These are phyloP conservation scores for Acronicta leporina DNA, from an alignment of 2,888 invertebrate species.

Conservation along the genomic window DNA sequence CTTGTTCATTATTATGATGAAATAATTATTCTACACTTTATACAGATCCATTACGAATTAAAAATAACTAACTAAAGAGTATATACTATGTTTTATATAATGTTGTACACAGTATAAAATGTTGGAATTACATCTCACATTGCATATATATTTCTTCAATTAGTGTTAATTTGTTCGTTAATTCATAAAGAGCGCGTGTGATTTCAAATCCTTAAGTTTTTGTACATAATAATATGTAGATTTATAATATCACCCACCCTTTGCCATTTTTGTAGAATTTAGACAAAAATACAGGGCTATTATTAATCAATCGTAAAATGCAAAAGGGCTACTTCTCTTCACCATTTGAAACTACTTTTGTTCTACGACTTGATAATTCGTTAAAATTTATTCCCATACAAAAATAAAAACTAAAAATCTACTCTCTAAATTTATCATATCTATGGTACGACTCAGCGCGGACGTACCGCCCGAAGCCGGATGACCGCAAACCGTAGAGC, in stretches of 20 bases:
- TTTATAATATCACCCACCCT: slow-evolving; percentile 12
- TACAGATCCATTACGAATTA: slow-evolving; percentile 33
- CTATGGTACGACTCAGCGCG: no score
- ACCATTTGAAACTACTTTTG: no score
- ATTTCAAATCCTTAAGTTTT: slow-evolving; percentile 13
- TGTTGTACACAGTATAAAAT: not conserved
- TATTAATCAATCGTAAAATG: no score
- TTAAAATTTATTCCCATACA: no score
- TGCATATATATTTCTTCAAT: slow-evolving; percentile 9
- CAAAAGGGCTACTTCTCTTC: no score
- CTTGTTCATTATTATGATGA: slow-evolving; percentile 38
- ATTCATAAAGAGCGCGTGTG: slow-evolving; percentile 6
- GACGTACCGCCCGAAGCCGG: no score
- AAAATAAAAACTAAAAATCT: no score
- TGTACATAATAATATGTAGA: slow-evolving; percentile 18
- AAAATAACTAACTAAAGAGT: slow-evolving; percentile 19
- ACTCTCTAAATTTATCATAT: no score
- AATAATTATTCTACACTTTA: slow-evolving; percentile 28
- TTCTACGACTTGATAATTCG: no score
- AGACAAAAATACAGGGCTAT: no score
- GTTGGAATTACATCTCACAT: slow-evolving; percentile 1
- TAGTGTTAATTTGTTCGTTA: slow-evolving; percentile 4
- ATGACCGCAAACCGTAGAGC: no score
- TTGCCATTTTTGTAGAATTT: slow-evolving; percentile 9
- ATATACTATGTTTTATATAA: no score